Conservation (phyloP, 2,888 invertebrate species). For the Siphlonurus alternatus region DNA sequence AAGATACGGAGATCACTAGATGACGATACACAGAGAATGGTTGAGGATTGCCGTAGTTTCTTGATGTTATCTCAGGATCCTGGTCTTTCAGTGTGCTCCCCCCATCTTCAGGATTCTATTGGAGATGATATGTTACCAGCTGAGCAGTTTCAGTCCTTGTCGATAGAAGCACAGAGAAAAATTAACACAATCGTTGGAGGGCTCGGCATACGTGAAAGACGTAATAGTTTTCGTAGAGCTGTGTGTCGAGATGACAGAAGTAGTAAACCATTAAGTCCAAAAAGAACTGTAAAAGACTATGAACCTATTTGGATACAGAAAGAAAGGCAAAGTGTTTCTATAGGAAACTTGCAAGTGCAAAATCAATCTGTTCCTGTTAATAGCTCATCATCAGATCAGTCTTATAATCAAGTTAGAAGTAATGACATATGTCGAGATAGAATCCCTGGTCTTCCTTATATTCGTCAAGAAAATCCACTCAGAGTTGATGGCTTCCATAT, state of each 20-base stretch:
- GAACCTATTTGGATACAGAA: not conserved
- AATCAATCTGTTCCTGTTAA: not conserved
- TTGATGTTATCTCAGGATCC: conserved; percentile 6
- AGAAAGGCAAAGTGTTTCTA: not conserved
- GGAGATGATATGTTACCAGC: not conserved
- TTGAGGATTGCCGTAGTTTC: conserved; percentile 14
- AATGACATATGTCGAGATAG: not conserved
- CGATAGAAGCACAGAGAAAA: conserved; percentile 14
- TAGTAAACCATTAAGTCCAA: not conserved
- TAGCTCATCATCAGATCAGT: not conserved
- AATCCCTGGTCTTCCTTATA: not conserved
- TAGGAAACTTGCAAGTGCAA: not conserved
- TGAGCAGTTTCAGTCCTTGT: conserved; percentile 8
- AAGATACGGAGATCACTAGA: conserved; percentile 15
- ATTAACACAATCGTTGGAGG: conserved; percentile 17
- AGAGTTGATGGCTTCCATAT: not conserved
- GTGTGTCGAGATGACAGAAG: conserved; percentile 17
- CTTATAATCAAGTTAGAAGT: not conserved
- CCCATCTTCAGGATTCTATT: not conserved
- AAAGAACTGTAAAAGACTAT: not conserved
- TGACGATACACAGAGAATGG: conserved; percentile 13
- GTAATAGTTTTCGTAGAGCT: conserved; percentile 23
- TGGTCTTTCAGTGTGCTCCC: not conserved
- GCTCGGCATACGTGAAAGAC: conserved; percentile 20
- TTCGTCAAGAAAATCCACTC: not conserved